phyloP scores from a whole-genome alignment of 2,113 vertebrate genomes.

The Vulpes ferrilata region DNA sequence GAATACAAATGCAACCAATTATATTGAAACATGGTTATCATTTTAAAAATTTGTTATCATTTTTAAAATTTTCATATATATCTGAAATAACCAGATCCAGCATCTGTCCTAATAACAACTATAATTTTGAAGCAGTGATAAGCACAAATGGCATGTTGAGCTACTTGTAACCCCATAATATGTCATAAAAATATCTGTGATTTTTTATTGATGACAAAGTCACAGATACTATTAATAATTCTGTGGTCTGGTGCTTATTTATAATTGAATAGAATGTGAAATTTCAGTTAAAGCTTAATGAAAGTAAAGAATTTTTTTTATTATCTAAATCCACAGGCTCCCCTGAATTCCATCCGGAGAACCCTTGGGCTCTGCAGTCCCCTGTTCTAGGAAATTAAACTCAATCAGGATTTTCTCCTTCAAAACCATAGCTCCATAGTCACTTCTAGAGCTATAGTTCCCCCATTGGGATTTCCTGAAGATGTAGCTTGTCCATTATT shows the following conservation, averaged over 20 bases:
- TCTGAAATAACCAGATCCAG: background rate
- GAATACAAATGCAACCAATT: slow-evolving; percentile 1
- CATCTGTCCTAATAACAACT: background rate
- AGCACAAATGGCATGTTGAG: background rate
- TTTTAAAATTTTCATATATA: background rate
- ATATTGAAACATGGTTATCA: background rate
- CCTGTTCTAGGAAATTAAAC: background rate
- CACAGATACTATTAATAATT: background rate
- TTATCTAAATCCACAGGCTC: background rate
- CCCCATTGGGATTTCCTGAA: background rate
- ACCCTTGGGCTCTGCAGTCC: background rate
- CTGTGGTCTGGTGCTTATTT: background rate
- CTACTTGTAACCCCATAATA: background rate
- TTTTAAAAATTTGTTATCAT: background rate
- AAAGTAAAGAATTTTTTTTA: slow-evolving; percentile 1
- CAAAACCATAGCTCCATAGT: background rate
- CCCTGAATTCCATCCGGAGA: slow-evolving; percentile 11
- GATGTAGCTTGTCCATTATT: slow-evolving; percentile 51
- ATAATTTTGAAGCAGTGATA: background rate
- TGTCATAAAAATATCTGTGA: background rate
- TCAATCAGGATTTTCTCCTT: slow-evolving; percentile 18
- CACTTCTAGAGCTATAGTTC: background rate
- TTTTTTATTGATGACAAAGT: slow-evolving; percentile 31
- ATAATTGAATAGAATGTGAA: background rate
- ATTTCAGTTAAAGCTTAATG: slow-evolving; percentile 15